Percentiles rank a stretch among this genome's conserved stretches.
phyloP scores from a whole-genome alignment of 2,113 vertebrate species.

The Riparia riparia region DNA sequence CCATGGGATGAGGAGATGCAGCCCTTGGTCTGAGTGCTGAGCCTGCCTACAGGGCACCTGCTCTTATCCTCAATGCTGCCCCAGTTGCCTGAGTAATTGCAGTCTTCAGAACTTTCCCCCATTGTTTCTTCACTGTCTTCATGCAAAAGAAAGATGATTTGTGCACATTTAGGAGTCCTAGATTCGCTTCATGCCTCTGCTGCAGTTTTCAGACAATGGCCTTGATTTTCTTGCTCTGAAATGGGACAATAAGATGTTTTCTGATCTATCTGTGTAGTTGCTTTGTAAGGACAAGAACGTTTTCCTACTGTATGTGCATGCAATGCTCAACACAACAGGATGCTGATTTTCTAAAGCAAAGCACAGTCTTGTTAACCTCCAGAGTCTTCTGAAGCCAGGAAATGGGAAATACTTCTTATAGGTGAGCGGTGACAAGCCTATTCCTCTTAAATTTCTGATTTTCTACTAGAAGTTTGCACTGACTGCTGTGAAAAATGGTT shows the following conservation, averaged over 20 bases:
- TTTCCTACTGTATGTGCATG: background rate
- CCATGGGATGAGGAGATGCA: background rate
- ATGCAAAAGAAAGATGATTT: slow-evolving; percentile 12
- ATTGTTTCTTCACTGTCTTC: background rate
- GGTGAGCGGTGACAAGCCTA: background rate
- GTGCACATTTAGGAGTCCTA: background rate
- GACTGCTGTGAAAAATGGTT: background rate
- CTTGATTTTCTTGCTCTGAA: slow-evolving; percentile 44
- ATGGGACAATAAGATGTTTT: slow-evolving; percentile 27
- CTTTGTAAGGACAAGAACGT: background rate
- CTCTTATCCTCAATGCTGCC: background rate
- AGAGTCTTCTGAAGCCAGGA: background rate
- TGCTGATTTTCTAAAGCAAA: slow-evolving; percentile 16
- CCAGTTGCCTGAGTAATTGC: background rate
- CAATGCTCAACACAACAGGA: background rate
- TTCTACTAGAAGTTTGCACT: background rate
- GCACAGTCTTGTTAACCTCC: background rate
- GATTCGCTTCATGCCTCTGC: slow-evolving; percentile 6
- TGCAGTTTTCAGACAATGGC: slow-evolving; percentile 52
- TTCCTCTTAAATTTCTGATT: slow-evolving; percentile 3
- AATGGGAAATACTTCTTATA: background rate
- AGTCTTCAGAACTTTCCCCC: background rate
- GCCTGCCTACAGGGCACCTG: background rate
- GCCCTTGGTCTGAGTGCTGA: background rate
- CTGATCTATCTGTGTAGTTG: background rate